Evolutionary conservation across 2,888 invertebrate species (phyloP).

Genomic region (Drosophila robusta): DNA sequence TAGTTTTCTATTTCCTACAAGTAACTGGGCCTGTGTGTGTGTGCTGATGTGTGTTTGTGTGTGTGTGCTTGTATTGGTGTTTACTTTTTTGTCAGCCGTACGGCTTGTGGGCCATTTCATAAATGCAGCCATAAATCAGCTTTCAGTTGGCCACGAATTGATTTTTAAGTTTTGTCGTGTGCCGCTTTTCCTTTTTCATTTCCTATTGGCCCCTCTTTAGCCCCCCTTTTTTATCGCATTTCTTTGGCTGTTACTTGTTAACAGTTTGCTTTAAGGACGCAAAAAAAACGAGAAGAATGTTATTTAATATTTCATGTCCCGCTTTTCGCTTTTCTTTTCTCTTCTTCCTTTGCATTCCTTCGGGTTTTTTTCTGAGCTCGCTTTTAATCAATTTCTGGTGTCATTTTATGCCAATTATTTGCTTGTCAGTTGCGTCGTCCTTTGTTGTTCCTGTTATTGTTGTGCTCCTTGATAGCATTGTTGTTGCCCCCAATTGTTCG

Average conservation of each 20-base stretch:
- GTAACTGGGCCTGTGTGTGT: conserved; percentile 16
- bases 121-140: conserved; percentile 82
- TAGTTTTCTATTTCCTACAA: conserved; percentile 80
- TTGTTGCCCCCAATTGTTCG: conserved; percentile 1
- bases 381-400: conserved; percentile 73
- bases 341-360: conserved; percentile 17
- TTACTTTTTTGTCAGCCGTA: conserved; percentile 46
- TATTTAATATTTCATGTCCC: conserved; percentile 71
- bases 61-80: conserved; percentile 24
- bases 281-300: conserved; percentile 31
- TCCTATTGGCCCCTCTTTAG: conserved; percentile 45
- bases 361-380: conserved; percentile 20
- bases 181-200: conserved; percentile 65
- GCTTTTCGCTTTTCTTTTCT: conserved; percentile 17
- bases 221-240: conserved; percentile 57
- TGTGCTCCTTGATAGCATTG: conserved; percentile 6
- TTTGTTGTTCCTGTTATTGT: conserved; percentile 27
- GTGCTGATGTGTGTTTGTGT: conserved; percentile 13
- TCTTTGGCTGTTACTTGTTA: conserved; percentile 70
- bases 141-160: conserved; percentile 80
- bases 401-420: conserved; percentile 75
- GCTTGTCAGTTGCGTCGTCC: conserved; percentile 42
- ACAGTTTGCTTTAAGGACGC: conserved; percentile 46
- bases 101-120: conserved; percentile 64
- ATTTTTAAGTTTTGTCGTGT: conserved; percentile 77